Conservation (phyloP, 2,888 invertebrate species). For the Crossocerus cetratus region DNA sequence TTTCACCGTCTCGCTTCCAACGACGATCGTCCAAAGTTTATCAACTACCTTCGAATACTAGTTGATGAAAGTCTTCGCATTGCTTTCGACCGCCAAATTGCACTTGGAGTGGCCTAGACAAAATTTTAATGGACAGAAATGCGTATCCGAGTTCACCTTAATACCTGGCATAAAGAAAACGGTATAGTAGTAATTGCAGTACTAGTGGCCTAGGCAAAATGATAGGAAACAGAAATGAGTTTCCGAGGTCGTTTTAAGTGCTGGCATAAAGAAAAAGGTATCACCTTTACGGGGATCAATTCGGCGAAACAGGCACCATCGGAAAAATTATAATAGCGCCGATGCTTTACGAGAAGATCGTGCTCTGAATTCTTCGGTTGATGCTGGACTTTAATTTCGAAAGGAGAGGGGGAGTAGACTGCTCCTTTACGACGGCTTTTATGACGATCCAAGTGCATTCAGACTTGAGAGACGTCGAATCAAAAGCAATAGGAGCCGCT, state of each 20-base stretch:
- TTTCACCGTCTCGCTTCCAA: background rate
- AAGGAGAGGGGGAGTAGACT: constrained; percentile 17
- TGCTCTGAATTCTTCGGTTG: constrained; percentile 15
- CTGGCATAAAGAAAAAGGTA: no score
- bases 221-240: no score
- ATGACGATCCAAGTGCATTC: constrained; percentile 35
- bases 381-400: constrained; percentile 30
- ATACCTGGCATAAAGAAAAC: no score
- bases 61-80: no score
- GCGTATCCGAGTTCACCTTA: no score
- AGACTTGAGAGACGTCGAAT: background rate
- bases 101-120: no score
- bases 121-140: no score
- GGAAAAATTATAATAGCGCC: background rate
- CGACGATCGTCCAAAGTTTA: background rate
- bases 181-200: no score
- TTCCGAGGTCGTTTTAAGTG: no score
- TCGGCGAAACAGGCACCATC: background rate
- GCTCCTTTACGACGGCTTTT: constrained; percentile 26
- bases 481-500: no score
- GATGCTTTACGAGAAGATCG: constrained; percentile 6
- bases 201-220: no score
- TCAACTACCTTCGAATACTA: background rate
- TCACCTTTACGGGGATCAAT: background rate
- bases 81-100: no score